A percentile compares a stretch with the other conserved stretches of the same genome.
These are phyloP conservation scores for Engraulis encrasicolus DNA, from an alignment of 2,113 vertebrate species.

Conservation along the genomic window DNA sequence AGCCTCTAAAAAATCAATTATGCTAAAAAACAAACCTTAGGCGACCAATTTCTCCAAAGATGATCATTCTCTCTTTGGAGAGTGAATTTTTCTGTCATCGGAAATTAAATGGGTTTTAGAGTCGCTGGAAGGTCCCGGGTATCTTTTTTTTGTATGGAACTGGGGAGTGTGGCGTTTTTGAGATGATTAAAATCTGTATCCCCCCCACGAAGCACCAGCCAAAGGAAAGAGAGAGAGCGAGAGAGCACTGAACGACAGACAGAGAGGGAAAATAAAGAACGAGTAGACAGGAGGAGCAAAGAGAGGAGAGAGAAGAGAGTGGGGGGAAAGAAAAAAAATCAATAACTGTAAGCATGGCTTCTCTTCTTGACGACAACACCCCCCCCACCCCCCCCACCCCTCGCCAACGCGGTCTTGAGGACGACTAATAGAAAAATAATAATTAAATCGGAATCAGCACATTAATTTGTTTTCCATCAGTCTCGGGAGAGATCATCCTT, in stretches of 20 bases:
- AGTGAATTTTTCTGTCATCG: constrained; percentile 89
- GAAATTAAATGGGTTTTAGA: constrained; percentile 93
- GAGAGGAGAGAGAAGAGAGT: neutral
- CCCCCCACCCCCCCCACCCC: no score
- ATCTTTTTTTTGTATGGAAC: constrained; percentile 92
- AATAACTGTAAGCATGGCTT: constrained; percentile 94
- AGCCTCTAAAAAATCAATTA: constrained; percentile 92
- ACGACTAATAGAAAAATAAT: constrained; percentile 88
- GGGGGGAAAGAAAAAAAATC: constrained; percentile 83
- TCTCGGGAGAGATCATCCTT: constrained; percentile 85
- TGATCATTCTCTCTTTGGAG: constrained; percentile 81
- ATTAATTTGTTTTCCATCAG: constrained; percentile 91
- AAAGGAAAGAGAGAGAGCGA: constrained; percentile 32
- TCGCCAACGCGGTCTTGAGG: constrained; percentile 80
- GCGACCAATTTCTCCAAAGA: neutral
- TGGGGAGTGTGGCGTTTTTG: constrained; percentile 77
- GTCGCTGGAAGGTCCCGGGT: constrained; percentile 87
- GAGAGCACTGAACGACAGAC: neutral
- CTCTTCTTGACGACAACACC: constrained; percentile 84
- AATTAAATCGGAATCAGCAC: constrained; percentile 92
- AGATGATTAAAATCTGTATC: constrained; percentile 99
- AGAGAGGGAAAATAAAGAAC: constrained; percentile 3
- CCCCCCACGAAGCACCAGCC: constrained; percentile 52
- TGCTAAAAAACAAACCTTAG: constrained; percentile 77
- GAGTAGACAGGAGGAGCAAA: neutral